Conservation (phyloP, 2,113 vertebrate genomes). For the Hypocryptadius cinnamomeus region DNA sequence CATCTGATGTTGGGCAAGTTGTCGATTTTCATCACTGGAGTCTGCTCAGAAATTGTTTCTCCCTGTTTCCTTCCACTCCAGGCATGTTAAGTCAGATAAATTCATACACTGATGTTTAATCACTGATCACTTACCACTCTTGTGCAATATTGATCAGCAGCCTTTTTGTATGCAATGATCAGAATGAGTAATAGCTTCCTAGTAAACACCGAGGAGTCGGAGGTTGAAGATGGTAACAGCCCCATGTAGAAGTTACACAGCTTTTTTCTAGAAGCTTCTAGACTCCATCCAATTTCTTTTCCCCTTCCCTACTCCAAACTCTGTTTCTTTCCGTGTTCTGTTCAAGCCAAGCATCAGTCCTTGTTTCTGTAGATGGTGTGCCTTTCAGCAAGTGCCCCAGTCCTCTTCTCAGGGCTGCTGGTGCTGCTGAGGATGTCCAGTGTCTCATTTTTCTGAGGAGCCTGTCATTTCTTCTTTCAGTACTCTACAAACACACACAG, state of each 20-base stretch:
- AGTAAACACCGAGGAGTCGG: neutral
- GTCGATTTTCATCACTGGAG: neutral
- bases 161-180: neutral
- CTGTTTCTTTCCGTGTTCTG: neutral
- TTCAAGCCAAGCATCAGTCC: neutral
- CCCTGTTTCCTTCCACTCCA: neutral
- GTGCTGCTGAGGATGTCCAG: neutral
- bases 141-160: conserved; percentile 15
- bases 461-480: neutral
- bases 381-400: neutral
- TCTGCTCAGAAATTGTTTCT: neutral
- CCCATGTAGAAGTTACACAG: neutral
- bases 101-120: conserved; percentile 19
- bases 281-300: neutral
- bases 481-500: rapidly evolving
- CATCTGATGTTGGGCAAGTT: neutral
- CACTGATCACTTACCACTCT: neutral
- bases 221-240: neutral
- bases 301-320: neutral
- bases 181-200: neutral
- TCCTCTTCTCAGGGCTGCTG: neutral
- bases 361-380: neutral
- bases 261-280: neutral
- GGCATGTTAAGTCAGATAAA: neutral
- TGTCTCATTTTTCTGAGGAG: neutral